phyloP scores from a whole-genome alignment of 2,888 invertebrate species.

The Protula sp. region DNA sequence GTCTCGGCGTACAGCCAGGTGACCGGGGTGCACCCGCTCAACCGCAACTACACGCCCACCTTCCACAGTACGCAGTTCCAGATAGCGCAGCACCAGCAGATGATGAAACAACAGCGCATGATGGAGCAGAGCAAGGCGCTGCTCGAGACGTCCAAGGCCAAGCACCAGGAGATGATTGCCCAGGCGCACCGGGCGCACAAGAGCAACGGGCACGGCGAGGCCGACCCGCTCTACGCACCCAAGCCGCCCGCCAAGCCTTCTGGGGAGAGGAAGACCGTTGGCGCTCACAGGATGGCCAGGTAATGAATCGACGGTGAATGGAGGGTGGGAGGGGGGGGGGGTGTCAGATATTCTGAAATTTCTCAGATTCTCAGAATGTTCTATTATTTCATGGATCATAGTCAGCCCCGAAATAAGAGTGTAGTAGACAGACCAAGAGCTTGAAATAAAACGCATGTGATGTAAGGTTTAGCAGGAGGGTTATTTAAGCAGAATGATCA shows the following conservation, averaged over 20 bases:
- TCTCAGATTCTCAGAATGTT: background rate
- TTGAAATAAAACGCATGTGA: too few species aligned
- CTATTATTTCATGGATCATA: too few species aligned
- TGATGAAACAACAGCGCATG: constrained; percentile 33
- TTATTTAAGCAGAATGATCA: too few species aligned
- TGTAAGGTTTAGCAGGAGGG: too few species aligned
- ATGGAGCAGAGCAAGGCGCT: constrained; percentile 27
- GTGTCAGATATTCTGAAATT: too few species aligned
- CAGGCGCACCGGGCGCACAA: constrained; percentile 47
- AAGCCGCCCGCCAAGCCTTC: constrained; percentile 36
- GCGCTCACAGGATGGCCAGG: constrained; percentile 34
- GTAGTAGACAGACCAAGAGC: too few species aligned
- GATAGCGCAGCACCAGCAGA: constrained; percentile 15
- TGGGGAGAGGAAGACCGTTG: constrained; percentile 27
- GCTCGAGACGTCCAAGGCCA: constrained; percentile 49
- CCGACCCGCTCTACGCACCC: constrained; percentile 24
- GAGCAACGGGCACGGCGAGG: constrained; percentile 5
- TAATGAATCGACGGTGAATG: too few species aligned
- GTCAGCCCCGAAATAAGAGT: too few species aligned
- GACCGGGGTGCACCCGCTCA: constrained; percentile 33
- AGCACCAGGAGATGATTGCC: constrained; percentile 51
- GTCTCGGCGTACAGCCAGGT: constrained; percentile 37
- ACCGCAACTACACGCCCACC: constrained; percentile 25
- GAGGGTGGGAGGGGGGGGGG: too few species aligned
- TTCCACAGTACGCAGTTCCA: constrained; percentile 39